Conservation (phyloP, 2,113 vertebrate species). For the Peromyscus polionotus region DNA sequence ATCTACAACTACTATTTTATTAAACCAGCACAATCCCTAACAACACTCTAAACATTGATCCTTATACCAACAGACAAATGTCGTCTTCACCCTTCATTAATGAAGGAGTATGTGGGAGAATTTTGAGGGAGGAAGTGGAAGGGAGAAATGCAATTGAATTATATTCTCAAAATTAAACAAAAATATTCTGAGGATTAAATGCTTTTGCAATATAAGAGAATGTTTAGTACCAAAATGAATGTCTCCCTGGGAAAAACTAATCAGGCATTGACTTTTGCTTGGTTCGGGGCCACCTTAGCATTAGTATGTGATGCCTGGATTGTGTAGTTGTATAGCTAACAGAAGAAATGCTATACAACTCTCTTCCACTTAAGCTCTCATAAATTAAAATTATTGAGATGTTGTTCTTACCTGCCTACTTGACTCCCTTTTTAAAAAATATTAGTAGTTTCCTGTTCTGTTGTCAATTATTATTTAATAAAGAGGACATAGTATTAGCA, state of each 20-base stretch:
- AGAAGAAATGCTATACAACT: background rate
- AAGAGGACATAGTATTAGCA: background rate
- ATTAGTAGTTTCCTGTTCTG: conserved; percentile 7
- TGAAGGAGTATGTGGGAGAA: background rate
- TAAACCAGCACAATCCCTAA: background rate
- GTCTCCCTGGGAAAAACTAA: conserved; percentile 16
- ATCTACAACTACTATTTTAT: background rate
- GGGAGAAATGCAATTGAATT: background rate
- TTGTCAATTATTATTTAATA: conserved; percentile 20
- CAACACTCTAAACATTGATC: background rate
- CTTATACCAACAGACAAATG: background rate
- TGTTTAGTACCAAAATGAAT: conserved; percentile 18
- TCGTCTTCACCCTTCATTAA: background rate
- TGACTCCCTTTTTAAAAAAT: background rate
- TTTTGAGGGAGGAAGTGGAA: background rate
- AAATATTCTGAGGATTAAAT: conserved; percentile 42
- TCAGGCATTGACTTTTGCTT: background rate
- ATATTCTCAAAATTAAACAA: background rate
- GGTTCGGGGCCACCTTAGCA: background rate
- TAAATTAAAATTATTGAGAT: background rate
- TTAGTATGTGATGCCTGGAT: background rate
- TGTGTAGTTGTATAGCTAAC: conserved; percentile 15
- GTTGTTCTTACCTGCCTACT: background rate
- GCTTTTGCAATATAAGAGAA: conserved; percentile 11
- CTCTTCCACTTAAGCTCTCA: background rate